A percentile compares a stretch with the other conserved stretches of the same genome.
Conservation (phyloP, 1,140 invertebrate genomes). For the Drosophila varians region DNA sequence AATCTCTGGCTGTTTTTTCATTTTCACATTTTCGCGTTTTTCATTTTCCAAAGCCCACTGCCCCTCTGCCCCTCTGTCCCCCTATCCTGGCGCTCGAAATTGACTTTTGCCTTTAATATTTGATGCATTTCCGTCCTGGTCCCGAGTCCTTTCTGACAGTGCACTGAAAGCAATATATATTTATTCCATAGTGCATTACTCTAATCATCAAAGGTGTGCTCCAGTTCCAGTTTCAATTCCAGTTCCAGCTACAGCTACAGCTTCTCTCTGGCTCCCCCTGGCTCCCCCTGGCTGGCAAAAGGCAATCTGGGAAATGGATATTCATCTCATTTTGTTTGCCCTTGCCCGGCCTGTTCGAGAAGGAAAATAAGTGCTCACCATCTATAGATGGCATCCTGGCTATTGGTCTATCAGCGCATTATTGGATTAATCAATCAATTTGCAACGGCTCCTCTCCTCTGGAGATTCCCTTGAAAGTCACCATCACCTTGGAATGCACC, state of each 20-base stretch:
- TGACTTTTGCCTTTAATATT: slow-evolving; percentile 65
- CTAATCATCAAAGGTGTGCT: slow-evolving; percentile 62
- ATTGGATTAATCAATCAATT: slow-evolving; percentile 78
- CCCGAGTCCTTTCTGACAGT: slow-evolving; percentile 8
- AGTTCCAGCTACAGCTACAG: neutral
- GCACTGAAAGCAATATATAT: slow-evolving; percentile 41
- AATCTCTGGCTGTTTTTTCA: slow-evolving; percentile 42
- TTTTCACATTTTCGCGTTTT: slow-evolving; percentile 35
- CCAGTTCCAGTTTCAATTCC: neutral
- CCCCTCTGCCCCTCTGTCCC: too few species aligned
- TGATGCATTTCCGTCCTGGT: slow-evolving; percentile 16
- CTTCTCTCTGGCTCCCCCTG: too few species aligned
- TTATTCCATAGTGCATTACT: slow-evolving; percentile 67
- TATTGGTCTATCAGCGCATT: slow-evolving; percentile 51
- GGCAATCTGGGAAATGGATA: slow-evolving; percentile 56
- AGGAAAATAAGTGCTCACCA: neutral
- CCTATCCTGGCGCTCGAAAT: slow-evolving; percentile 37
- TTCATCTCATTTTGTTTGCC: slow-evolving; percentile 54
- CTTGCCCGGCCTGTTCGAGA: slow-evolving; percentile 8
- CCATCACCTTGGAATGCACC: neutral
- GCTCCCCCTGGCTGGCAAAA: neutral
- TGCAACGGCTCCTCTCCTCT: slow-evolving; percentile 37
- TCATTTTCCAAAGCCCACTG: slow-evolving; percentile 11
- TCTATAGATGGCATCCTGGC: slow-evolving; percentile 4
- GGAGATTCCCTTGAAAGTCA: slow-evolving; percentile 13